These are phyloP conservation scores for Drosophila pandora DNA, from an alignment of 1,140 invertebrate species.

Conservation along the genomic window DNA sequence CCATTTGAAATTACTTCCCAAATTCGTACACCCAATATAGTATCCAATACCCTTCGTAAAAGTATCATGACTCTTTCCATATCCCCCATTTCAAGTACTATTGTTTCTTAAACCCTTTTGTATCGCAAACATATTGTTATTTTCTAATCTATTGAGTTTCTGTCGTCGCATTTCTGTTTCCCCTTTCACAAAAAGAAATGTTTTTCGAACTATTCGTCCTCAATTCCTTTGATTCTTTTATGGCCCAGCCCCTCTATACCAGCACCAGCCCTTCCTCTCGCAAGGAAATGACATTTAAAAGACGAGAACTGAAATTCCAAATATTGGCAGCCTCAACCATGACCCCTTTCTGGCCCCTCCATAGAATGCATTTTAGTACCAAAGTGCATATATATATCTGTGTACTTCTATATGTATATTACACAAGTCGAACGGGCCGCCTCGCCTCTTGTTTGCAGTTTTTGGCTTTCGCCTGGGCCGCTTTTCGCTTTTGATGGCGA, in stretches of 20 bases:
- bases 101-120: neutral
- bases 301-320: constrained; percentile 13
- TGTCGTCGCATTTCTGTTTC: neutral
- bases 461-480: constrained; percentile 19
- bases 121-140: neutral
- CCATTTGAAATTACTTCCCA: no score
- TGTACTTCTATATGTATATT: constrained; percentile 6
- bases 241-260: neutral
- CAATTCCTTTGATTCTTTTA: neutral
- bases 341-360: constrained; percentile 33
- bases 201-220: neutral
- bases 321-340: constrained; percentile 56
- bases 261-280: neutral
- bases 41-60: no score
- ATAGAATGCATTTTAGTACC: constrained; percentile 2
- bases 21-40: no score
- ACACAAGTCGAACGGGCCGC: neutral
- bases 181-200: neutral
- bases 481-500: constrained; percentile 16
- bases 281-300: constrained; percentile 19
- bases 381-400: constrained; percentile 9
- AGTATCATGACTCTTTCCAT: neutral
- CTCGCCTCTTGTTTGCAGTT: constrained; percentile 37
- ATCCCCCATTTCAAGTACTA: neutral
- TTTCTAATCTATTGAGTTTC: neutral